Conservation (phyloP, 1,140 invertebrate genomes). For the Lethrus apterus region DNA sequence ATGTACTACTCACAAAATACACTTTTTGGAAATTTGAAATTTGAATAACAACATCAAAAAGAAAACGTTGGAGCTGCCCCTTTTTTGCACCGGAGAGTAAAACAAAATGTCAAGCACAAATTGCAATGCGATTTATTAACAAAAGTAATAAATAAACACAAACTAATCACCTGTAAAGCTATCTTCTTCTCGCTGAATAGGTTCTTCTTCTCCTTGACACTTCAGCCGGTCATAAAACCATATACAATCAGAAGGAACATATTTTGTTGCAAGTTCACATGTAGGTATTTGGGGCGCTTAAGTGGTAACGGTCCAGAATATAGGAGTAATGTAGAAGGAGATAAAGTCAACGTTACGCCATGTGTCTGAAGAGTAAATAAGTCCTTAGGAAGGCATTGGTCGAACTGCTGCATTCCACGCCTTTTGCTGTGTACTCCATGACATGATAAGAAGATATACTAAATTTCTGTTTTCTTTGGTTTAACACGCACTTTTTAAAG, state of each 20-base stretch:
- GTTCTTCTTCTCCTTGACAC: conserved; percentile 17
- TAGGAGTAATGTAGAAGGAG: conserved; percentile 15
- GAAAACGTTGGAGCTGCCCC: conserved; percentile 13
- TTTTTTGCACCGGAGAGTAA: conserved; percentile 12
- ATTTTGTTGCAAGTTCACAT: conserved; percentile 18
- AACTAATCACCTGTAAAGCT: conserved; percentile 16
- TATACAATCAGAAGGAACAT: conserved; percentile 17
- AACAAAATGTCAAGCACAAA: conserved; percentile 9
- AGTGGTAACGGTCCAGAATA: conserved; percentile 18
- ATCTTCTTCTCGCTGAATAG: conserved; percentile 15
- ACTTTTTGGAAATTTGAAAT: conserved; percentile 15
- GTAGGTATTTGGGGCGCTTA: conserved; percentile 17
- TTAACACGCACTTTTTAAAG: conserved; percentile 16
- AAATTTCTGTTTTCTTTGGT: conserved; percentile 15
- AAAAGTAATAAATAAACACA: conserved; percentile 13
- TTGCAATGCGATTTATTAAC: conserved; percentile 7
- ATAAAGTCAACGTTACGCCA: conserved; percentile 16
- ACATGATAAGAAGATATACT: conserved; percentile 16
- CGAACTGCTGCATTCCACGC: conserved; percentile 11
- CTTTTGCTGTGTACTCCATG: conserved; percentile 18
- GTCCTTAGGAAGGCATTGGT: conserved; percentile 8
- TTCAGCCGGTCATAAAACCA: conserved; percentile 16
- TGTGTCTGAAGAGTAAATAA: conserved; percentile 16
- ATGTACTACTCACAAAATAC: conserved; percentile 14
- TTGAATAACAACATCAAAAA: conserved; percentile 13